phyloP scores from a whole-genome alignment of 2,797 vertebrate species.

The Danio aesculapii region DNA sequence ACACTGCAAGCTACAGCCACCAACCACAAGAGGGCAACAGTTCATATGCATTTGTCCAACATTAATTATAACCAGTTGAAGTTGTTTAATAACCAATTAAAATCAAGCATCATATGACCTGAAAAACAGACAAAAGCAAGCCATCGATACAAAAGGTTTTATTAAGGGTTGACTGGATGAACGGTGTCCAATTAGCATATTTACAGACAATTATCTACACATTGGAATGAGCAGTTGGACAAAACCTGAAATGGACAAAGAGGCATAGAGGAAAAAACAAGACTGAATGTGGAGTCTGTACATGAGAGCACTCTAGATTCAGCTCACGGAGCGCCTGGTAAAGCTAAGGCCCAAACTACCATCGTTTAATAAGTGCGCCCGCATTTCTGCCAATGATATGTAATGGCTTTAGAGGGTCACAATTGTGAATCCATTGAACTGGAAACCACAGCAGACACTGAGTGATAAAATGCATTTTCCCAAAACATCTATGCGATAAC shows the following conservation, averaged over 20 bases:
- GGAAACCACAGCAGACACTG: background rate
- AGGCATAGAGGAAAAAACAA: background rate
- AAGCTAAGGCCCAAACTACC: slow-evolving; percentile 15
- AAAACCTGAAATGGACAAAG: slow-evolving; percentile 10
- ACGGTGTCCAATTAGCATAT: slow-evolving; percentile 57
- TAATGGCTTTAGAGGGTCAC: background rate
- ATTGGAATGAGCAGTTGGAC: slow-evolving; percentile 36
- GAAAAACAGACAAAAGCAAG: background rate
- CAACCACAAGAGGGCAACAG: too few species aligned
- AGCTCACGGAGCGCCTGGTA: slow-evolving; percentile 2
- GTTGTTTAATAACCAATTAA: too few species aligned
- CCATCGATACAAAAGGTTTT: slow-evolving; percentile 57
- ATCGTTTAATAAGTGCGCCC: slow-evolving; percentile 13
- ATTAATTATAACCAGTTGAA: too few species aligned
- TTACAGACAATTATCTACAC: slow-evolving; percentile 68
- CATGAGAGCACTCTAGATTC: background rate
- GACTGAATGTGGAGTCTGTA: background rate
- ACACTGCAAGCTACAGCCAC: too few species aligned
- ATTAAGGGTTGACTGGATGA: slow-evolving; percentile 50
- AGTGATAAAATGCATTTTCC: slow-evolving; percentile 22
- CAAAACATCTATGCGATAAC: slow-evolving; percentile 10
- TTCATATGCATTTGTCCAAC: too few species aligned
- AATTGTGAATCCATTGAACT: slow-evolving; percentile 16
- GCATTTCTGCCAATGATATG: background rate
- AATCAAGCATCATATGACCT: background rate